Conservation (phyloP, 2,888 invertebrate genomes). For the Tetheella fluctuosa region DNA sequence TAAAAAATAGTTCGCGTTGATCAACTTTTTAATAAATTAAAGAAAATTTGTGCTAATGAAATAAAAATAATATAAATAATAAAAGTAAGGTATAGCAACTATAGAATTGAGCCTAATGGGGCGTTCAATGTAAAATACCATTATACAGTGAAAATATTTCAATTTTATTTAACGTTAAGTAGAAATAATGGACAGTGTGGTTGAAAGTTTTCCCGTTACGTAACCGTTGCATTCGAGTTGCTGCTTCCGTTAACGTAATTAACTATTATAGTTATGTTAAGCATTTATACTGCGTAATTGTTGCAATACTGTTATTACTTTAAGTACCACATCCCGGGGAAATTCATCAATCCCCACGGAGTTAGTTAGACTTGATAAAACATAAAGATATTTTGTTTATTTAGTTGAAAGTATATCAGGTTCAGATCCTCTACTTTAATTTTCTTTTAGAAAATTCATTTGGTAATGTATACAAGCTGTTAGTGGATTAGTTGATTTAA, state of each 20-base stretch:
- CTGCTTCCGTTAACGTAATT: constrained; percentile 35
- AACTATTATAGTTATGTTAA: constrained; percentile 32
- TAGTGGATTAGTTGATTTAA: not conserved
- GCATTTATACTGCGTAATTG: constrained; percentile 31
- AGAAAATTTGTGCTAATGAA: too few species aligned
- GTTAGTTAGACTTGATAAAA: not conserved
- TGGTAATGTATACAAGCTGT: not conserved
- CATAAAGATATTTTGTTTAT: not conserved
- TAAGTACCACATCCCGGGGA: constrained; percentile 9
- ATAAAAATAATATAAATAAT: not conserved
- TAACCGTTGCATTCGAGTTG: constrained; percentile 42
- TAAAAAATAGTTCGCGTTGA: too few species aligned
- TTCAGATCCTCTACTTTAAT: not conserved
- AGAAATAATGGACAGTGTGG: constrained; percentile 48
- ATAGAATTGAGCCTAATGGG: constrained; percentile 28
- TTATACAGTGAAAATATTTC: constrained; percentile 37
- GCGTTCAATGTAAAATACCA: constrained; percentile 33
- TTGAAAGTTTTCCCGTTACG: constrained; percentile 44
- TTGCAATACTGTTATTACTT: constrained; percentile 15
- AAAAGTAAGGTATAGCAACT: not conserved
- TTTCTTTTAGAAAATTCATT: not conserved
- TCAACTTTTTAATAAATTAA: too few species aligned
- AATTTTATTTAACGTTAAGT: constrained; percentile 46
- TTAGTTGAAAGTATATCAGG: not conserved
- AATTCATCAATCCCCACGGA: not conserved